Evolutionary conservation across 37 sponge, comb jelly and placozoan genomes (phyloP).

Genomic region (Tethya wilhelma): DNA sequence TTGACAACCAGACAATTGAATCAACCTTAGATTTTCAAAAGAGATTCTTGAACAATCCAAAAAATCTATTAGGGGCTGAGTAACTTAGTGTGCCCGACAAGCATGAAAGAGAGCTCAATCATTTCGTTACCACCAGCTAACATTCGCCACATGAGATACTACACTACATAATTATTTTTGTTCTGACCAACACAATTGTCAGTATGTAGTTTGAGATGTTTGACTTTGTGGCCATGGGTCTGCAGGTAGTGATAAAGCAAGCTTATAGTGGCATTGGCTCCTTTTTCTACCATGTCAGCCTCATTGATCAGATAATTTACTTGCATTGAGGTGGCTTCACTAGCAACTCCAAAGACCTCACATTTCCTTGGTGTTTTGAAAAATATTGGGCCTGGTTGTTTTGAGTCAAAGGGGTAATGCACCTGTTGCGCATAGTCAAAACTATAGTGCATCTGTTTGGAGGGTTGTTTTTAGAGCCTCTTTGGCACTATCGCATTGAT

Average conservation of each 20-base stretch:
- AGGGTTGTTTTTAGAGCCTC: too few species aligned
- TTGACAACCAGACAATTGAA: background rate
- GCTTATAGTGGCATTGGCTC: slow-evolving; percentile 37
- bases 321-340: slow-evolving; percentile 23
- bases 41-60: background rate
- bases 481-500: too few species aligned
- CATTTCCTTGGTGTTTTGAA: slow-evolving; percentile 44
- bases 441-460: slow-evolving; percentile 3
- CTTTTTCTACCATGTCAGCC: slow-evolving; percentile 20
- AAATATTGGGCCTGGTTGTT: slow-evolving; percentile 43
- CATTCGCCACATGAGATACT: slow-evolving; percentile 32
- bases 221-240: slow-evolving; percentile 1
- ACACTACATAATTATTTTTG: background rate
- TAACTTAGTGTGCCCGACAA: slow-evolving; percentile 12
- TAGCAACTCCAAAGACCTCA: slow-evolving; percentile 27
- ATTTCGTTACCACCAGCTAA: background rate
- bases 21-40: background rate
- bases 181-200: slow-evolving; percentile 18
- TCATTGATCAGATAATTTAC: slow-evolving; percentile 51
- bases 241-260: slow-evolving; percentile 32
- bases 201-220: too few species aligned
- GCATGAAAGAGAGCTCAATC: background rate
- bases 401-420: slow-evolving; percentile 28
- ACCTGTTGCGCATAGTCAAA: slow-evolving; percentile 48
- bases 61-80: background rate